Evolutionary conservation across 2,888 invertebrate species (phyloP).

Genomic region (Cryptophagus acutangulus): DNA sequence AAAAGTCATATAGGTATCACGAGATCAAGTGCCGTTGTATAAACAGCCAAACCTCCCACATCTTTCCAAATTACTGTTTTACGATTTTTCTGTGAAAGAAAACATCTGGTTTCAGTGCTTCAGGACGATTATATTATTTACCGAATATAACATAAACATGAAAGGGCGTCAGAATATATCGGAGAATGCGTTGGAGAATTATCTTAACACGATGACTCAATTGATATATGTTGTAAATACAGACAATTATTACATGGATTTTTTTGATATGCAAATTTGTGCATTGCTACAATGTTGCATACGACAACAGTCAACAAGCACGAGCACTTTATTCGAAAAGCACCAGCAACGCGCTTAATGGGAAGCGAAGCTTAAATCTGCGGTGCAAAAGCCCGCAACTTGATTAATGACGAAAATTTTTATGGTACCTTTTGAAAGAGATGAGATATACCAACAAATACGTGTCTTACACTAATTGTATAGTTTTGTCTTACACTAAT

Average conservation of each 20-base stretch:
- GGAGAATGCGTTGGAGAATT: constrained; percentile 4
- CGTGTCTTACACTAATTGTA: too few species aligned
- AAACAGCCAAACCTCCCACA: constrained; percentile 15
- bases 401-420: too few species aligned
- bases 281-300: constrained; percentile 6
- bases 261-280: constrained; percentile 6
- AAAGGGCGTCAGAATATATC: constrained; percentile 4
- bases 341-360: too few species aligned
- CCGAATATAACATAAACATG: not conserved
- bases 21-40: constrained; percentile 18
- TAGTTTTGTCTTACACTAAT: too few species aligned
- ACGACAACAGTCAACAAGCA: not conserved
- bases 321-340: constrained; percentile 1
- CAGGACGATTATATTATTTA: constrained; percentile 13
- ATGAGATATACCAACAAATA: too few species aligned
- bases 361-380: too few species aligned
- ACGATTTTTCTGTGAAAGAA: not conserved
- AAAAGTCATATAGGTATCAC: constrained; percentile 1
- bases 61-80: constrained; percentile 17
- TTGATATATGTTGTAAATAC: constrained; percentile 6
- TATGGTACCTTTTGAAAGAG: too few species aligned
- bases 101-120: constrained; percentile 16
- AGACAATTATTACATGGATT: constrained; percentile 6
- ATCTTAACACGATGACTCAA: constrained; percentile 7
- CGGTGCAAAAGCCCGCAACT: too few species aligned